These are phyloP conservation scores for Phytoseiulus persimilis DNA, from an alignment of 2,888 invertebrate genomes.

Conservation along the genomic window DNA sequence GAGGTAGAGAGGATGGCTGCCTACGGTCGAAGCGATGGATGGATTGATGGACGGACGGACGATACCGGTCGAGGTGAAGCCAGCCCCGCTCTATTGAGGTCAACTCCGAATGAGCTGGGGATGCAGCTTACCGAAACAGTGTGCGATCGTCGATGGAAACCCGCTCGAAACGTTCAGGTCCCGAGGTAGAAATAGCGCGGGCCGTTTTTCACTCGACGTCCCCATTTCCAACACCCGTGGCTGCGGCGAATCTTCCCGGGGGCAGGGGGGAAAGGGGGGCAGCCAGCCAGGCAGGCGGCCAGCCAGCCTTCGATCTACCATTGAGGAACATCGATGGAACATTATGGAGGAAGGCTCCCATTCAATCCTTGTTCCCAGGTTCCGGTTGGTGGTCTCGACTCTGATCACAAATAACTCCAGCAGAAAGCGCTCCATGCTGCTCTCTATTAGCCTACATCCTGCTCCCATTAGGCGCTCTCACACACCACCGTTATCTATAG, in stretches of 20 bases:
- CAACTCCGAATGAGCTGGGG: neutral
- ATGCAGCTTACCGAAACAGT: neutral
- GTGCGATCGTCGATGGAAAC: neutral
- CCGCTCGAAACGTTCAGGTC: neutral
- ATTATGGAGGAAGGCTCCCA: neutral
- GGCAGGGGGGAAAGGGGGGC: neutral
- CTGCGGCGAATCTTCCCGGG: too few relatives aligned
- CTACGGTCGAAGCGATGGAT: neutral
- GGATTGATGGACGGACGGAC: neutral
- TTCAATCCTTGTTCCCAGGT: neutral
- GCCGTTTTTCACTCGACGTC: too few relatives aligned
- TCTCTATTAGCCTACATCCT: neutral
- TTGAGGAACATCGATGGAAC: neutral
- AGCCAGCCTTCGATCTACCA: neutral
- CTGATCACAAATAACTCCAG: neutral
- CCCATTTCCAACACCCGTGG: too few relatives aligned
- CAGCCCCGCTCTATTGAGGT: neutral
- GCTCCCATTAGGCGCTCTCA: neutral
- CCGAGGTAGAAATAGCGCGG: too few relatives aligned
- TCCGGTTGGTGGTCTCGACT: neutral
- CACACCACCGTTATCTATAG: neutral
- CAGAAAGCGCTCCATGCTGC: neutral
- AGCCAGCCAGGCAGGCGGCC: too few relatives aligned
- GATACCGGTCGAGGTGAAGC: neutral
- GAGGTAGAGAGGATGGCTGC: neutral